Evolutionary conservation across 2,113 vertebrate genomes (phyloP).

Genomic region (Tiliqua scincoides): DNA sequence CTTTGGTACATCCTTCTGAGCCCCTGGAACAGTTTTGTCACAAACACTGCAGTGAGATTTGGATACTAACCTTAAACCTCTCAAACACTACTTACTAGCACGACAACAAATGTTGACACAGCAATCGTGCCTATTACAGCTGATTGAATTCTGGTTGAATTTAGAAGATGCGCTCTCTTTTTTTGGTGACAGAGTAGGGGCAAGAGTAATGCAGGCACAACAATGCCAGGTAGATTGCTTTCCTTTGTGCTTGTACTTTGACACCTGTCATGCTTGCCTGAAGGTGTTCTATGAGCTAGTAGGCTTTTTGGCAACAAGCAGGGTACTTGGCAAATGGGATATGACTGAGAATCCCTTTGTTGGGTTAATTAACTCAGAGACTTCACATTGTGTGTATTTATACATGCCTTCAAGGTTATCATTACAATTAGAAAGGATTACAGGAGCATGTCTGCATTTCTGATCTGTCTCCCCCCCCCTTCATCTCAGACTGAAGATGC

Average conservation of each 20-base stretch:
- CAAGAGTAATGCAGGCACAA: background rate
- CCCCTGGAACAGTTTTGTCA: background rate
- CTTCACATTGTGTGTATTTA: slow-evolving; percentile 19
- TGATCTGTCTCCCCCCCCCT: background rate
- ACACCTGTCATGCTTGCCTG: slow-evolving; percentile 24
- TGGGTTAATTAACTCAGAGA: slow-evolving; percentile 24
- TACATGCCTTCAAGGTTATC: slow-evolving; percentile 31
- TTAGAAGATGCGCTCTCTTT: background rate
- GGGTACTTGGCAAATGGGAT: slow-evolving; percentile 7
- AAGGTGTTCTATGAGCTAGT: background rate
- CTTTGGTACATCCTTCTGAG: background rate
- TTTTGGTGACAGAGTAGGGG: background rate
- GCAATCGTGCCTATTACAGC: background rate
- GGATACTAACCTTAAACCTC: background rate
- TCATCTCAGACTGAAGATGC: rapidly evolving
- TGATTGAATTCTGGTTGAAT: background rate
- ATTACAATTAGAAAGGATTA: slow-evolving; percentile 8
- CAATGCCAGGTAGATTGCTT: background rate
- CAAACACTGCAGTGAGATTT: background rate
- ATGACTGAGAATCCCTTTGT: slow-evolving; percentile 4
- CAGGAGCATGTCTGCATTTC: background rate
- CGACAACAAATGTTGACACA: background rate
- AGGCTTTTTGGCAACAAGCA: background rate
- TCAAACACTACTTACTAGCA: background rate
- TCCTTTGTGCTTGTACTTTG: slow-evolving; percentile 13